Evolutionary conservation across 2,113 vertebrate species (phyloP), one percentile per base, ranked within the genome.

Genomic region (Mirza zaza): DNA sequence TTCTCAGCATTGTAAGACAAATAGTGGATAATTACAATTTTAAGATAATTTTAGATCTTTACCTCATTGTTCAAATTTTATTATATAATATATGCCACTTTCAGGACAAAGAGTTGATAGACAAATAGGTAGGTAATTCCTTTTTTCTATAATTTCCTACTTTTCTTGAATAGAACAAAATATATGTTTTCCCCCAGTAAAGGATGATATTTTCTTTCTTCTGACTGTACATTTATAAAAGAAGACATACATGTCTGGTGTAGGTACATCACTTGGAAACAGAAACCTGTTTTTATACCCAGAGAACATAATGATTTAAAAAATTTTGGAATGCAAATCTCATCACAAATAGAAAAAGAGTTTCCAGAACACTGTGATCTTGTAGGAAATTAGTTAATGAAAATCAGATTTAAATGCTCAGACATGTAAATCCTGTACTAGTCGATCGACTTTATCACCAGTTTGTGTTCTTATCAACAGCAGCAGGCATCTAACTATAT

Each of bases 401-500:
- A 97, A 87, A 57, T 52, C 65, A 45, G 10, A 8, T 93, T 50
- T 97, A 96, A 94, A 97, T 29, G 13, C 18, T 93, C 91, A 92
- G 81, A 89, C 0, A 5, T 18, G 82, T 77, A 91, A 98, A 97
- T 97, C 50, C 8, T 29, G 3, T 67, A 2, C 73, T 73, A 97
- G 82, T 8, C 95, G 92, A 92, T 75, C 14, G 50, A 50, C 90
- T 93, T 89, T 93, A 87, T 95, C 83, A 20, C 45, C 18, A 75
- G 87, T 85, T 25, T 87, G 57, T 21, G 21, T 25, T 91, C 32
- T 95, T 98, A 95, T 94, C 95, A 93, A 18, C 39, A 52, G 42
- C 80, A 96, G 80, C 59, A 97, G 73, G 20, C 20, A 76, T 91
- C 73, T 92, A 81, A 81, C 59, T 91, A 20, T 50, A 81, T 91